Evolutionary conservation across 2,888 invertebrate genomes (phyloP).

Genomic region (Drosophila multiciliata): DNA sequence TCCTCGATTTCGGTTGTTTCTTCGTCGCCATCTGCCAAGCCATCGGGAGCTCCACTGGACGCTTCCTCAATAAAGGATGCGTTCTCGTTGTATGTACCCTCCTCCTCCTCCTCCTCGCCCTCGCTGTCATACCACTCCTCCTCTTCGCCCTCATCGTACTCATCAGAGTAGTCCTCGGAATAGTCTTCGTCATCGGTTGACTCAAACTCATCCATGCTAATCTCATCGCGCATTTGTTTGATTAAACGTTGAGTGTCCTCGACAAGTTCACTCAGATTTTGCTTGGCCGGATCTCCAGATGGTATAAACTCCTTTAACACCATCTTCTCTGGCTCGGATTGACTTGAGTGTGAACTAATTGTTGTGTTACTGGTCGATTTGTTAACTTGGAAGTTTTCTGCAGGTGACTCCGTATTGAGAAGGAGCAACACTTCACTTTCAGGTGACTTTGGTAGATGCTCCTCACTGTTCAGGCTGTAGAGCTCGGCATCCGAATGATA

Average conservation of each 20-base stretch:
- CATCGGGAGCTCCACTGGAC: conserved; percentile 57
- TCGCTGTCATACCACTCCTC: conserved; percentile 78
- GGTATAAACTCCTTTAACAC: conserved; percentile 78
- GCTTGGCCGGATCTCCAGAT: conserved; percentile 82
- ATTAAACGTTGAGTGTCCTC: conserved; percentile 88
- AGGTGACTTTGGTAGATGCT: conserved; percentile 50
- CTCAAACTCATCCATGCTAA: conserved; percentile 86
- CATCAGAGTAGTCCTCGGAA: conserved; percentile 86
- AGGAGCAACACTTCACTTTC: conserved; percentile 66
- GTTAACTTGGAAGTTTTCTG: conserved; percentile 21
- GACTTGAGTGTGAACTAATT: conserved; percentile 67
- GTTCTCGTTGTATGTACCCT: conserved; percentile 75
- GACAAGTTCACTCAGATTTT: conserved; percentile 86
- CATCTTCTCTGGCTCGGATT: conserved; percentile 52
- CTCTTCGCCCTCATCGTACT: conserved; percentile 84
- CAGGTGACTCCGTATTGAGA: conserved; percentile 36
- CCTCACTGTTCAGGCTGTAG: conserved; percentile 73
- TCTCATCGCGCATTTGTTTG: conserved; percentile 89
- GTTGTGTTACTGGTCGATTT: conserved; percentile 67
- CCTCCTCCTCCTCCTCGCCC: conserved; percentile 75
- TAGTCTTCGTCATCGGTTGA: conserved; percentile 84
- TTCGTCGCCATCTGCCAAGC: conserved; percentile 59
- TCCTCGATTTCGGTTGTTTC: conserved; percentile 71
- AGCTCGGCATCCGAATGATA: conserved; percentile 76
- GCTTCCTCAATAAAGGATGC: conserved; percentile 79